These are phyloP conservation scores for Phocoena sinus DNA, from an alignment of 2,113 vertebrate species.

Conservation along the genomic window DNA sequence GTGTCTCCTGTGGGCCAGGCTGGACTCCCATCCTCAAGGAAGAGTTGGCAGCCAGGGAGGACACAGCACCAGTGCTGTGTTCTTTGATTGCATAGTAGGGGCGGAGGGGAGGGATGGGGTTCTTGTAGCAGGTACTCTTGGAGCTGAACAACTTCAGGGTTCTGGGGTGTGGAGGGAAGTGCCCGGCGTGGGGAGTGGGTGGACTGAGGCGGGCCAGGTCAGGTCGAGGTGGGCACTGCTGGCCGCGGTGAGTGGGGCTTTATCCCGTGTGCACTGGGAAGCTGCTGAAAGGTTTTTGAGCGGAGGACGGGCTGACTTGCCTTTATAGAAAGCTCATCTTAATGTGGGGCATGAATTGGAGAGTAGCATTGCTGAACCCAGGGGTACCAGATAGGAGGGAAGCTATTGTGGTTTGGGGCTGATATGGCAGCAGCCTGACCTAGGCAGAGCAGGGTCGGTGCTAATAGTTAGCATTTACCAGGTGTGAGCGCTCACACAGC, in stretches of 20 bases:
- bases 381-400: rapidly evolving
- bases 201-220: rapidly evolving
- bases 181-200: background rate
- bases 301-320: background rate
- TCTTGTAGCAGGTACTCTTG: background rate
- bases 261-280: background rate
- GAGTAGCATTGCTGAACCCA: background rate
- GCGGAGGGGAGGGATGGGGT: too few species aligned
- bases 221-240: background rate
- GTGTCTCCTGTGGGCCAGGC: background rate
- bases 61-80: background rate
- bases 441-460: rapidly evolving
- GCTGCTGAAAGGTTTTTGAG: background rate
- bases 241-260: rapidly evolving
- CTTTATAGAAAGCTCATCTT: background rate
- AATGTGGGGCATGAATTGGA: background rate
- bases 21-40: background rate
- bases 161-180: rapidly evolving
- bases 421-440: too few species aligned
- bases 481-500: background rate
- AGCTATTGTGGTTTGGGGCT: background rate
- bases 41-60: background rate
- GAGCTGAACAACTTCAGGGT: background rate
- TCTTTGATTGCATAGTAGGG: background rate
- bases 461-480: rapidly evolving